Base-by-base conservation (phyloP, 2,888 invertebrate species). In the Epirrita christyi region DNA sequence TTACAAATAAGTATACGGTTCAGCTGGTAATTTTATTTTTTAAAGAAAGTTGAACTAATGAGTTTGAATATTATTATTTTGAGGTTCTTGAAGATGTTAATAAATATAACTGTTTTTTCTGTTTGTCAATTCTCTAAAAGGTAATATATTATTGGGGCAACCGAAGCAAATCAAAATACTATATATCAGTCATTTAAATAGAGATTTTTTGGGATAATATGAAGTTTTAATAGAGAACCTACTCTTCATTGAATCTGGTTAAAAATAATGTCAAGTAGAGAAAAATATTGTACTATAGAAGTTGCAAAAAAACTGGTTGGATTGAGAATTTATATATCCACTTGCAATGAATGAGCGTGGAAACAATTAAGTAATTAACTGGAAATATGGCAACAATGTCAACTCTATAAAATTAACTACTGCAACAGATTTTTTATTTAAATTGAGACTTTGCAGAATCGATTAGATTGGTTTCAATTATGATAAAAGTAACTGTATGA, bases 1-100 rank as follows among this genome's bases (percentile, higher is more conserved):
- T 53, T 56, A 64, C 57, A 64, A 57, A 59, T 56, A 60, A 32
- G 48, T 51, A 41, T 29, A 46, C 34, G 44, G 55, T 40, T 47
- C 29, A 46, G 37, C 36, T 10, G 13, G 32, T 51, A 34, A 36
- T 50, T 51, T 14, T 37, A 4, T 36, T 45, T 10, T 46, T 42
- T 38, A 44, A 49, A 49, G 48, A 55, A 49, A 44, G 38, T 32
- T 45, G 15, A n/a, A n/a, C n/a, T 21, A 15, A 36, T 13, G 32
- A 5, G 32, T 32, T 32, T 7, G 28, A 29, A 29, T 29, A 29
- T 29, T 29, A 6, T 7, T 28, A 28, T 4, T 28, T 29, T 29
- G 2, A 21, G 21, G 4, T 21, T 21, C 21, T 21, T 21, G 21
- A 21, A 21, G 21, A 21, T 21, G 21, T 21, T 4, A 21, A 21